Evolutionary conservation across 2,888 invertebrate species (phyloP).

Genomic region (Parthenolecanium corni): DNA sequence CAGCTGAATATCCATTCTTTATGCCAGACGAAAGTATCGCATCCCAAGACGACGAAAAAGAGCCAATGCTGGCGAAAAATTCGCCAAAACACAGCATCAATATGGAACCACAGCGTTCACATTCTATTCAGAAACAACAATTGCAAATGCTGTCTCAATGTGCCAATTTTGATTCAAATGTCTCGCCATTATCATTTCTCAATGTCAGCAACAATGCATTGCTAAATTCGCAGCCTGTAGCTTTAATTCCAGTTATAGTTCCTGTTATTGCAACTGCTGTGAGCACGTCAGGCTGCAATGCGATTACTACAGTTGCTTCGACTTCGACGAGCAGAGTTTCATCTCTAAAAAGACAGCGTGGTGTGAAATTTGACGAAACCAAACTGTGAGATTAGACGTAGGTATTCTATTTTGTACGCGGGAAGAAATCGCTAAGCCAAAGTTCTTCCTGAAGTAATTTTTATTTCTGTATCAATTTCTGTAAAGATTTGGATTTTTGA

Average conservation of each 20-base stretch:
- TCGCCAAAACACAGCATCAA: background rate
- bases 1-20: conserved; percentile 54
- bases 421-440: no score
- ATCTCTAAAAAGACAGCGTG: conserved; percentile 31
- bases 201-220: conserved; percentile 5
- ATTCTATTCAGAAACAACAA: conserved; percentile 8
- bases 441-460: no score
- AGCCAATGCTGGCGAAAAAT: conserved; percentile 26
- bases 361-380: conserved; percentile 36
- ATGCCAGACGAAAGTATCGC: conserved; percentile 33
- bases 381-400: conserved; percentile 25
- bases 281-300: conserved; percentile 12
- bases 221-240: conserved; percentile 25
- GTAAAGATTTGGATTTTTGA: no score
- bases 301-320: conserved; percentile 17
- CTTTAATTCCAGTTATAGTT: conserved; percentile 32
- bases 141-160: background rate
- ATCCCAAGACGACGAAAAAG: conserved; percentile 28
- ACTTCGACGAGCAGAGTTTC: conserved; percentile 29
- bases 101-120: conserved; percentile 2
- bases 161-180: conserved; percentile 3
- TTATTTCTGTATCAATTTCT: no score
- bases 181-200: conserved; percentile 11
- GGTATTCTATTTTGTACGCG: no score
- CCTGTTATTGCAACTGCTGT: conserved; percentile 30